phyloP scores from a whole-genome alignment of 2,888 invertebrate species.

The Chymomyza fuscimana region DNA sequence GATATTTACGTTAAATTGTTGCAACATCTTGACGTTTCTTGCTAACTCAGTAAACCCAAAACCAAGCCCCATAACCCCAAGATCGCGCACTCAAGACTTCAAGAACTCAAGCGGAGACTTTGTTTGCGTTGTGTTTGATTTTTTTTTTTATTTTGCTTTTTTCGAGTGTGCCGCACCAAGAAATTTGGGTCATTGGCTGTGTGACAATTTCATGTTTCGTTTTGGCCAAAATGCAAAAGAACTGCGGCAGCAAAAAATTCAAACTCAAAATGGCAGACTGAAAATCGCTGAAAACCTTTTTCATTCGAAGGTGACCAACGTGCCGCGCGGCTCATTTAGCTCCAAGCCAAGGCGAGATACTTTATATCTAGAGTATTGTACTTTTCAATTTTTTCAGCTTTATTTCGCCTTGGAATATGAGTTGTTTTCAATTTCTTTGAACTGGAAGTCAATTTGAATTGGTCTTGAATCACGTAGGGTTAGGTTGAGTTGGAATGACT shows the following conservation, averaged over 20 bases:
- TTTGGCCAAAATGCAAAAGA: slow-evolving; percentile 28
- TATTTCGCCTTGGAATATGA: not conserved
- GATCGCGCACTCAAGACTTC: not conserved
- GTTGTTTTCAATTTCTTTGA: not conserved
- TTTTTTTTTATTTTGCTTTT: not conserved
- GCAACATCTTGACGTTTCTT: slow-evolving; percentile 66
- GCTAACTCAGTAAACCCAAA: slow-evolving; percentile 60
- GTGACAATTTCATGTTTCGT: slow-evolving; percentile 53
- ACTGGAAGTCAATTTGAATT: not conserved
- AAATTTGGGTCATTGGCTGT: slow-evolving; percentile 61
- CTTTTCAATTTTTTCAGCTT: too few species aligned
- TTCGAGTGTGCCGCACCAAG: not conserved
- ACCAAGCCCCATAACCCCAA: slow-evolving; percentile 31
- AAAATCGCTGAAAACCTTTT: slow-evolving; percentile 46
- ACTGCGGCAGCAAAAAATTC: slow-evolving; percentile 57
- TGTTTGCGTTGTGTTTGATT: not conserved
- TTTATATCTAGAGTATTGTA: not conserved
- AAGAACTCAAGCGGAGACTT: slow-evolving; percentile 4
- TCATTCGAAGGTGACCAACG: slow-evolving; percentile 26
- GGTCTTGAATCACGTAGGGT: not conserved
- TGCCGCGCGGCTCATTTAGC: slow-evolving; percentile 18
- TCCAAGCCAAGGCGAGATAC: slow-evolving; percentile 13
- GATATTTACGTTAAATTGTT: slow-evolving; percentile 35
- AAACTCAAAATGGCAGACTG: not conserved
- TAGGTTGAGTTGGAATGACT: not conserved